Percentiles rank a stretch among this genome's conserved stretches.
phyloP scores from a whole-genome alignment of 2,888 invertebrate genomes.

The Lissonota sp. region DNA sequence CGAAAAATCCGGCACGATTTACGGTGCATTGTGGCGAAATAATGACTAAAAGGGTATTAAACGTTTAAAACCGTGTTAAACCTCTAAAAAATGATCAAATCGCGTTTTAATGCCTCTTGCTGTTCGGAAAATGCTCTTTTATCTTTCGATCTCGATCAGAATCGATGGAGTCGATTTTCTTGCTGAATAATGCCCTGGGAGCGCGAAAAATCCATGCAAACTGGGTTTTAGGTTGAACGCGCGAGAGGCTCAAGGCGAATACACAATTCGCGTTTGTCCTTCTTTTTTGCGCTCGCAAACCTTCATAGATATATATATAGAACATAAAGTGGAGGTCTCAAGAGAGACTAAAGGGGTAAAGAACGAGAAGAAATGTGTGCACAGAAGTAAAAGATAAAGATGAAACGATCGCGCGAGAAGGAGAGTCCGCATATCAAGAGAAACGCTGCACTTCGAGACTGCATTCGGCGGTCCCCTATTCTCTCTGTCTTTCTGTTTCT shows the following conservation, averaged over 20 bases:
- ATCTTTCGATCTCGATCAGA: too few species aligned
- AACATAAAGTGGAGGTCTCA: slow-evolving; percentile 6
- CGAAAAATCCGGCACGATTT: too few species aligned
- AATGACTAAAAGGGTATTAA: too few species aligned
- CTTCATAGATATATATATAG: background rate
- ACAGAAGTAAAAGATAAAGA: slow-evolving; percentile 21
- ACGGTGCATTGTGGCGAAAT: too few species aligned
- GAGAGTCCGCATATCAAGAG: background rate
- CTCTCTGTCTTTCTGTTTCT: slow-evolving; percentile 5
- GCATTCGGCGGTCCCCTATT: slow-evolving; percentile 17
- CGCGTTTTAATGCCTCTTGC: too few species aligned
- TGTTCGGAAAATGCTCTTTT: too few species aligned
- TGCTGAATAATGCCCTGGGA: too few species aligned
- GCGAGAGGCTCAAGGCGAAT: background rate
- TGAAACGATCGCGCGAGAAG: slow-evolving; percentile 13
- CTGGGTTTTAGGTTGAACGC: background rate
- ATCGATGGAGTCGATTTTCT: too few species aligned
- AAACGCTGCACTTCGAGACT: slow-evolving; percentile 21
- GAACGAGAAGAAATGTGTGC: slow-evolving; percentile 4
- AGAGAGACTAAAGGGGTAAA: slow-evolving; percentile 4
- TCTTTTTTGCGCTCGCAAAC: background rate
- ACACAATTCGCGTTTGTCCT: background rate
- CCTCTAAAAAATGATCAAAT: too few species aligned
- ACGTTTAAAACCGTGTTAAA: too few species aligned
- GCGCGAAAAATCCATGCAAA: too few species aligned